Base-by-base conservation (phyloP, 2,797 vertebrate genomes). In the Lagocephalus sceleratus region DNA sequence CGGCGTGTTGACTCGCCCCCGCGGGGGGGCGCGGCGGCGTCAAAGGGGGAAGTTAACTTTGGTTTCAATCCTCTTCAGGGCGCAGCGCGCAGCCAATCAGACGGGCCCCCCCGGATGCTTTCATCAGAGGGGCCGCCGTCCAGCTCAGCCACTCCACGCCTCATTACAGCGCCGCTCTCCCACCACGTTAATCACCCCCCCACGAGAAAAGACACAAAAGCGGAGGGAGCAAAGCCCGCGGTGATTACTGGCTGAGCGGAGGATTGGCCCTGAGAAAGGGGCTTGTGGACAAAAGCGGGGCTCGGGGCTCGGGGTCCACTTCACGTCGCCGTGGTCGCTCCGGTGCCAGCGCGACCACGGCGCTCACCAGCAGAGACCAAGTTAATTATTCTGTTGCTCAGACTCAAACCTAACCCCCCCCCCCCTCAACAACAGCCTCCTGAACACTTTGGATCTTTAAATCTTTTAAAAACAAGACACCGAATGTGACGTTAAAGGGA, bases 31-130 rank as follows among this genome's bases (percentile, higher is more conserved):
- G 70, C 22, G 1, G 41, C 43, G 1, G 41, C 20, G 51, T 72
- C 70, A 90, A 86, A 87, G 74, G 59, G 73, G 75, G 63, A 82
- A 87, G 82, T 90, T 89, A 90, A 90, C 84, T 87, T 86, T 81
- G 78, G 73, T 84, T 85, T 81, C 78, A 71, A 67, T 35, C 73
- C 81, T 79, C 81, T 77, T 73, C 73, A 84, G 57, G 47, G 46
- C 41, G 45, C 72, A 63, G 66, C 82, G 78, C 60, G 68, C 76
- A 61, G 29, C 75, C 75, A 78, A 79, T 85, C 78, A 83, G 66
- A 71, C 16, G 22, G 66, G 56, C 58, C 66, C 61, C 64, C 63
- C 71, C 12, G 35, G 54, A 66, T 29, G 75, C 79, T 84, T 79
- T 82, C 58, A 81, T 84, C 77, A 73, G 47, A 47, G 68, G 72